Evolutionary conservation across 2,797 vertebrate genomes (phyloP).

Genomic region (Diplodus sargus): DNA sequence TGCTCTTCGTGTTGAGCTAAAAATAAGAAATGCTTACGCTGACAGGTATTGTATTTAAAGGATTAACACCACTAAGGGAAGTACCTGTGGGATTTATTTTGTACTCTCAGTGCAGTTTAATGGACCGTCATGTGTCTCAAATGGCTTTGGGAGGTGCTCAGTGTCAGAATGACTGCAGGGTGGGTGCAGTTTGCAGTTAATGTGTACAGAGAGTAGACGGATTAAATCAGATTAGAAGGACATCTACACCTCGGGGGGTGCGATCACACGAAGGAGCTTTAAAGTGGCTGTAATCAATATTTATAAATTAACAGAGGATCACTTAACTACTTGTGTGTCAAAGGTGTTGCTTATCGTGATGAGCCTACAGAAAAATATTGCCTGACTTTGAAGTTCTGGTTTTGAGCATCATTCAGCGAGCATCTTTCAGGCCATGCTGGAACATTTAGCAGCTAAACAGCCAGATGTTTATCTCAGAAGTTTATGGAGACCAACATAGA

Average conservation of each 20-base stretch:
- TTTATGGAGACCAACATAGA: background rate
- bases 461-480: background rate
- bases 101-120: constrained; percentile 33
- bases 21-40: constrained; percentile 46
- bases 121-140: constrained; percentile 27
- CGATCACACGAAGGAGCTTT: background rate
- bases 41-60: constrained; percentile 59
- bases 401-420: too few species aligned
- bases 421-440: background rate
- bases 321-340: background rate
- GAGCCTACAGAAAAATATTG: background rate
- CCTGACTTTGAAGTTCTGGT: background rate
- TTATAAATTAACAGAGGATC: background rate
- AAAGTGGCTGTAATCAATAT: background rate
- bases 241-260: background rate
- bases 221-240: constrained; percentile 32
- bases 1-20: constrained; percentile 33
- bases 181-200: constrained; percentile 22
- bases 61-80: constrained; percentile 47
- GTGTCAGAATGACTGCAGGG: constrained; percentile 30
- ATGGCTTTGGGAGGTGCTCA: constrained; percentile 10
- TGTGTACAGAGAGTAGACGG: constrained; percentile 1
- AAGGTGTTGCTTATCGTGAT: background rate
- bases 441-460: background rate
- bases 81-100: constrained; percentile 39